Evolutionary conservation across 2,113 vertebrate species (phyloP), one percentile per base, ranked within the genome.

Genomic region (Neodon shergylaensis): DNA sequence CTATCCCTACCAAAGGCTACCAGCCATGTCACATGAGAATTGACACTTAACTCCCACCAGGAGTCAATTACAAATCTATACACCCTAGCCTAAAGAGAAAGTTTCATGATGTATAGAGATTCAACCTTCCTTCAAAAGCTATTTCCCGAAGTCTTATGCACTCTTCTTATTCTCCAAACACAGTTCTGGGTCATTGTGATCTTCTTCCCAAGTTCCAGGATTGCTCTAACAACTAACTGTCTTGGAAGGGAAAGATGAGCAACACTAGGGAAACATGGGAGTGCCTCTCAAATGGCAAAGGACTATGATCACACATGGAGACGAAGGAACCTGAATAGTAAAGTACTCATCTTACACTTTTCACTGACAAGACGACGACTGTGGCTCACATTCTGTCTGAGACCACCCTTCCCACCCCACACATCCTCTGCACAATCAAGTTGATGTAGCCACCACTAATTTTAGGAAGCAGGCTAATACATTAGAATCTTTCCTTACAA

Each of bases 111-210:
- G 44, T 47, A 22, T 1, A 74, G 11, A 54, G 24, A 26, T 6
- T 22, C 42, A 77, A 17, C 6, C 28, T 76, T 44, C 91, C 42
- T 31, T 86, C 58, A 65, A 84, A 70, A n/a, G 65, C 47, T 91
- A 52, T 13, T 8, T 61, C 26, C 31, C 65, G 36, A 42, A 39
- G 36, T 42, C 49, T 65, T 33, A n/a, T 11, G 10, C 4, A 86
- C 33, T 88, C 31, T 70, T 94, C 49, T 68, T 84, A 54, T 61
- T 89, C 81, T 73, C 70, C 74, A 90, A 90, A 77, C 31, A 31
- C 70, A 92, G 89, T 96, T 95, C 83, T 88, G 54, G 63, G 92
- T 91, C 44, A 90, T 22, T 77, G 76, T 93, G 44, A 79, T 82
- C 63, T 74, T 89, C 54, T 89, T 89, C 28, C 94, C 17, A 61